These are phyloP conservation scores for Drosophila sordidapex DNA, from an alignment of 2,888 invertebrate species.

Conservation along the genomic window DNA sequence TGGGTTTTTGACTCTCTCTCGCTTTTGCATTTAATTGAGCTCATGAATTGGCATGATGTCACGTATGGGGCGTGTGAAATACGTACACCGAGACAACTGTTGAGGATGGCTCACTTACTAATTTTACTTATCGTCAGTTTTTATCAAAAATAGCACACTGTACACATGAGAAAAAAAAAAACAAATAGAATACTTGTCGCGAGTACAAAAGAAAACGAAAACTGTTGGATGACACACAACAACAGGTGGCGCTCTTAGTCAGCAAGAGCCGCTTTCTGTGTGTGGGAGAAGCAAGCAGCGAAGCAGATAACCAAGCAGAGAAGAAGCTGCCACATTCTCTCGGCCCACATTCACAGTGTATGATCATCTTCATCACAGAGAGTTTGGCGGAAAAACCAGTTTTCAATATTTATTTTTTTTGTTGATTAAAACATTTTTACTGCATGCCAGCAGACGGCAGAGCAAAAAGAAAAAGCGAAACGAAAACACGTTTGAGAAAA, in stretches of 20 bases:
- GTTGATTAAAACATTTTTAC: constrained; percentile 32
- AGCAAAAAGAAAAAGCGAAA: constrained; percentile 31
- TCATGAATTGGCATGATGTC: constrained; percentile 65
- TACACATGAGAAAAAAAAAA: constrained; percentile 1
- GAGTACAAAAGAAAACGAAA: constrained; percentile 7
- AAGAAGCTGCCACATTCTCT: constrained; percentile 10
- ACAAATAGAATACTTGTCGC: background rate
- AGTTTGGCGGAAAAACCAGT: constrained; percentile 56
- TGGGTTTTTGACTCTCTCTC: constrained; percentile 4
- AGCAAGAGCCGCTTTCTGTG: constrained; percentile 26
- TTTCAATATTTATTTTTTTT: constrained; percentile 28
- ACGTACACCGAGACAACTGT: constrained; percentile 5
- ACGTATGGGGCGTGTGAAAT: constrained; percentile 48
- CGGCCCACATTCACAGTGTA: constrained; percentile 26
- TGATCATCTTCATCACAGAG: constrained; percentile 11
- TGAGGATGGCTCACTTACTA: constrained; percentile 12
- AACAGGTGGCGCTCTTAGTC: constrained; percentile 73
- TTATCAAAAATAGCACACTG: constrained; percentile 39
- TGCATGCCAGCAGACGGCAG: constrained; percentile 13
- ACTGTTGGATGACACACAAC: constrained; percentile 58
- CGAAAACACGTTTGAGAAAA: constrained; percentile 40
- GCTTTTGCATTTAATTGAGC: constrained; percentile 49
- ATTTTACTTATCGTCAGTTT: constrained; percentile 47
- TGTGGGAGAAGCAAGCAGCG: constrained; percentile 38
- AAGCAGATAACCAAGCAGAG: background rate